Percentiles rank a stretch among this genome's conserved stretches.
Evolutionary conservation across 2,797 vertebrate genomes (phyloP).

Genomic region (Labeo calbasu): DNA sequence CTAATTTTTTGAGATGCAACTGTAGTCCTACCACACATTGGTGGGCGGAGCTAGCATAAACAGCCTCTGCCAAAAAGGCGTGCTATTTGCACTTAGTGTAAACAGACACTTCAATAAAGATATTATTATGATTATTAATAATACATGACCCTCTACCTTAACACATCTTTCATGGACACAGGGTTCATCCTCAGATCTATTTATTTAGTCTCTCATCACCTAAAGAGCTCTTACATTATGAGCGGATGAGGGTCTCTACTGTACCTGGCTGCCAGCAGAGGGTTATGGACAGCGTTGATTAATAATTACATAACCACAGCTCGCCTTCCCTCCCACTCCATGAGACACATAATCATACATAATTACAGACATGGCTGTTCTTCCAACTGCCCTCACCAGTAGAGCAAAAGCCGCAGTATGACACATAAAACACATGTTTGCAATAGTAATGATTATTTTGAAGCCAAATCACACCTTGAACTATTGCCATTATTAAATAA

Average conservation of each 20-base stretch:
- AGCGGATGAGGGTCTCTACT: conserved; percentile 38
- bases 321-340: conserved; percentile 36
- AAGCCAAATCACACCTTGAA: conserved; percentile 13
- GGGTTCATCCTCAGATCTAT: background rate
- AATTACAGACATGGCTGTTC: conserved; percentile 48
- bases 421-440: conserved; percentile 32
- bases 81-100: no score
- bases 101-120: background rate
- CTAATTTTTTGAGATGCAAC: no score
- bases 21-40: no score
- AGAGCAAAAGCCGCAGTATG: conserved; percentile 7
- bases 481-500: conserved; percentile 9
- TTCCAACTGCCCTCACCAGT: conserved; percentile 29
- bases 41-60: no score
- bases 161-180: background rate
- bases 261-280: conserved; percentile 41
- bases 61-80: no score
- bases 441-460: conserved; percentile 29
- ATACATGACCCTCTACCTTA: no score
- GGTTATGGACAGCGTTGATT: conserved; percentile 48
- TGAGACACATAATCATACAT: conserved; percentile 49
- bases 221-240: conserved; percentile 40
- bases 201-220: conserved; percentile 7
- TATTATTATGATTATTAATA: background rate
- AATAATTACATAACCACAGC: conserved; percentile 51